These are phyloP conservation scores for Erythrocercus mccallii DNA, from an alignment of 2,113 vertebrate genomes.

Conservation along the genomic window DNA sequence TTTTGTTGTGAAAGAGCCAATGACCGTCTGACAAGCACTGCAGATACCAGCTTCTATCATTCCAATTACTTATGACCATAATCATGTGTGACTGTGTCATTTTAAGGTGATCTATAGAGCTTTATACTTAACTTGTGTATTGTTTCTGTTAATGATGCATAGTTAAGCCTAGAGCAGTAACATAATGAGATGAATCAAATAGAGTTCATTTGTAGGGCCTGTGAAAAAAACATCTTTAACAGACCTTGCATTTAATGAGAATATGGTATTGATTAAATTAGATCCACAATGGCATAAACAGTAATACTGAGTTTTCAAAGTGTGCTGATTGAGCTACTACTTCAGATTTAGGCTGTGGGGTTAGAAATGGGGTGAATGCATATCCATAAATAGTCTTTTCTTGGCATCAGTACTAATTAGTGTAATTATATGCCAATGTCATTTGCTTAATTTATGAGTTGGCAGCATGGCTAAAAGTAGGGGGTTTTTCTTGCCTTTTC, in stretches of 20 bases:
- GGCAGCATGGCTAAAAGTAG: constrained; percentile 58
- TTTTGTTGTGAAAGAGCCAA: neutral
- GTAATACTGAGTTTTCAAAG: constrained; percentile 42
- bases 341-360: constrained; percentile 50
- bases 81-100: neutral
- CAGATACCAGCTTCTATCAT: neutral
- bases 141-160: constrained; percentile 51
- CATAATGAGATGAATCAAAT: constrained; percentile 39
- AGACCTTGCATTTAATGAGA: constrained; percentile 60
- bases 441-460: constrained; percentile 74
- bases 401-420: constrained; percentile 69
- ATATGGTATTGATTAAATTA: constrained; percentile 64
- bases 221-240: constrained; percentile 35
- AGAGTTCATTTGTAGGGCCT: constrained; percentile 41
- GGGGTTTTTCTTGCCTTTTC: constrained; percentile 45
- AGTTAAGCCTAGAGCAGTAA: constrained; percentile 53
- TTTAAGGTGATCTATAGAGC: constrained; percentile 38
- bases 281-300: constrained; percentile 23
- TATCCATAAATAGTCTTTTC: constrained; percentile 63
- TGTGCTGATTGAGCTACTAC: constrained; percentile 26
- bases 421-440: constrained; percentile 68
- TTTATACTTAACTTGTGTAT: neutral
- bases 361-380: constrained; percentile 54
- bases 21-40: neutral
- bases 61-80: neutral